Conservation (phyloP, 2,797 vertebrate genomes). For the Amniataba percoides region DNA sequence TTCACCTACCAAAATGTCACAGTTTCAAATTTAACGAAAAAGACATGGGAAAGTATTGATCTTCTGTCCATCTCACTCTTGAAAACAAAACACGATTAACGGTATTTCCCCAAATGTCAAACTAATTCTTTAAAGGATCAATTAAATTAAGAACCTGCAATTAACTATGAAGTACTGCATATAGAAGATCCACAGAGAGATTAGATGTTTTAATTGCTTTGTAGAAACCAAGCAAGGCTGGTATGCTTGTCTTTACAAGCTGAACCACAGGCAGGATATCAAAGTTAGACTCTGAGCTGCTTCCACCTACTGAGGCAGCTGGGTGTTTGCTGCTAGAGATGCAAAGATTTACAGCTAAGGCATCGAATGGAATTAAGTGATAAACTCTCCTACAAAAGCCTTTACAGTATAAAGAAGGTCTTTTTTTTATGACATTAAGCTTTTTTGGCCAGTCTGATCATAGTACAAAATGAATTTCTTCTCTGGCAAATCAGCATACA, state of each 20-base stretch:
- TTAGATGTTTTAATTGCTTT: background rate
- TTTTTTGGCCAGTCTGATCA: slow-evolving; percentile 11
- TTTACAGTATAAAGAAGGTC: background rate
- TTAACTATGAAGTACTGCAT: background rate
- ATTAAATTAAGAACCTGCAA: background rate
- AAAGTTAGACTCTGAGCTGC: background rate
- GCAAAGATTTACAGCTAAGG: background rate
- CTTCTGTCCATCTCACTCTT: background rate
- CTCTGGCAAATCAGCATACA: slow-evolving; percentile 16
- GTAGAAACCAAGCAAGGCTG: background rate
- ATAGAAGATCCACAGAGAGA: slow-evolving; percentile 1
- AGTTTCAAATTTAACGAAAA: background rate
- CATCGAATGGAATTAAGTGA: slow-evolving; percentile 16
- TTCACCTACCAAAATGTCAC: background rate
- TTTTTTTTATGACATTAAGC: slow-evolving; percentile 3
- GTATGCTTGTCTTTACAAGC: background rate
- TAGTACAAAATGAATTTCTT: slow-evolving; percentile 10
- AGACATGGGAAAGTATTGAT: background rate
- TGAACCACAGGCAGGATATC: slow-evolving; percentile 8
- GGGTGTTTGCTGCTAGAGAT: slow-evolving; percentile 1
- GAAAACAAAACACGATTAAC: background rate
- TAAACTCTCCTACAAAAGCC: background rate
- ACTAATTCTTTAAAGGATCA: background rate
- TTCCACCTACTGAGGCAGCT: slow-evolving; percentile 2
- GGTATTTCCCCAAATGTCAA: background rate